Percentiles rank a stretch among this genome's conserved stretches.
phyloP scores from a whole-genome alignment of 2,888 invertebrate genomes.

The Pantelozetes paolii region DNA sequence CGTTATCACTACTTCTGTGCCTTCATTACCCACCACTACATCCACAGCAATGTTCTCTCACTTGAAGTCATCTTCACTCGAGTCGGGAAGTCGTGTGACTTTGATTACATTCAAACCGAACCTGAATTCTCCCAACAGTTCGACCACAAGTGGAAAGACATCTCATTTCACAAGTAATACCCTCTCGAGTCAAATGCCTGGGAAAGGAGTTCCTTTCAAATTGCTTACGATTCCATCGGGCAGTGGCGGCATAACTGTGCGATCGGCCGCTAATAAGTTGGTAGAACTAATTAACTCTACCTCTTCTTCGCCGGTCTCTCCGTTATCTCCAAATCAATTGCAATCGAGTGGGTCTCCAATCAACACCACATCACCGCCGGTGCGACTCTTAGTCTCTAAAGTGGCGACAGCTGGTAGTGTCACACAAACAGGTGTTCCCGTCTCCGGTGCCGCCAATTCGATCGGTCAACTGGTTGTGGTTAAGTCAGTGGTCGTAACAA shows the following conservation, averaged over 20 bases:
- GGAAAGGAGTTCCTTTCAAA: slow-evolving; percentile 53
- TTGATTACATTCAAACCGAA: slow-evolving; percentile 27
- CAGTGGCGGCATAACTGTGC: slow-evolving; percentile 43
- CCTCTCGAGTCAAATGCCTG: slow-evolving; percentile 36
- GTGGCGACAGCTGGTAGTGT: slow-evolving; percentile 44
- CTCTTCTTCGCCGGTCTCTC: slow-evolving; percentile 29
- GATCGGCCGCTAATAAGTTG: slow-evolving; percentile 44
- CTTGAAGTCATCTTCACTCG: slow-evolving; percentile 3
- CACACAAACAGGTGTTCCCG: slow-evolving; percentile 38
- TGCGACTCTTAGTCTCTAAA: slow-evolving; percentile 50
- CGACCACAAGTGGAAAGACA: neutral
- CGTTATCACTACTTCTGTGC: slow-evolving; percentile 18
- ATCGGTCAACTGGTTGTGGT: slow-evolving; percentile 47
- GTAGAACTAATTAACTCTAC: slow-evolving; percentile 45
- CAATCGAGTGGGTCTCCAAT: slow-evolving; percentile 41
- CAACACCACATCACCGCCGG: slow-evolving; percentile 47
- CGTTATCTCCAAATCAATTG: slow-evolving; percentile 41
- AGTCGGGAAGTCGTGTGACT: slow-evolving; percentile 1
- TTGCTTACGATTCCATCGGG: slow-evolving; percentile 51
- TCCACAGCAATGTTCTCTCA: neutral
- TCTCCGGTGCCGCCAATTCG: slow-evolving; percentile 45
- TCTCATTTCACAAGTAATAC: neutral
- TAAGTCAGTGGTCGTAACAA: slow-evolving; percentile 49
- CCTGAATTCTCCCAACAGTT: slow-evolving; percentile 19
- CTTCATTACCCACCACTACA: slow-evolving; percentile 17